Base-by-base conservation (phyloP, 2,888 invertebrate genomes). In the Polydrusus cervinus region DNA sequence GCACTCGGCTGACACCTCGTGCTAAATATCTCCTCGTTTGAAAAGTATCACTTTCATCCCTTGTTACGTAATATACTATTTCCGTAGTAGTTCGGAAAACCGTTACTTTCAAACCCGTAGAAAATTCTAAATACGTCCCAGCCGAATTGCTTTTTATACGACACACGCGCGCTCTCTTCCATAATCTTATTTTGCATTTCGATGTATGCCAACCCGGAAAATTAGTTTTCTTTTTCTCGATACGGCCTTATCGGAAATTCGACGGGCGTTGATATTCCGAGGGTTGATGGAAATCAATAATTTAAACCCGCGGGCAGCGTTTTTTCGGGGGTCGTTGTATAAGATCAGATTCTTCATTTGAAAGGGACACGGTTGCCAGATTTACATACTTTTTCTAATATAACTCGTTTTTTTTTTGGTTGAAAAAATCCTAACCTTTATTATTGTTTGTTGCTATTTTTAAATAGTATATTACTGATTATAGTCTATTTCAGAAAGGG, bases 271-370 rank as follows among this genome's bases (percentile, higher is more conserved):
- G 55, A 67, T 49, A 67, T 67, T 57, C 40, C 18, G 62, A 74
- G 65, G 72, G 61, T 64, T 64, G 69, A 57, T 55, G 57, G 72
- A 60, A 71, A 76, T 76, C 76, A 72, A 76, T 76, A 76, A 76
- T 76, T 76, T 76, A 76, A 76, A 76, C 76, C 76, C 76, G 76
- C 76, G 76, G 72, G 76, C 68, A 25, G 38, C 47, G 49, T 66
- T 68, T 68, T 74, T 74, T 57, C 40, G 53, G 62, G 74, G 71
- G 43, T 57, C 45, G 20, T 38, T 55, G 60, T 40, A 57, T 65
- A 67, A 72, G 72, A 72, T 57, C 30, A 67, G 74, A 74, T 74
- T 68, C 62, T 62, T 74, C 74, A 73, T 60, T 72, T 57, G 43
- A 34, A 40, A 40, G 38, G 3, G n/a, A 57, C 49, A 8, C 38